Conservation (phyloP, 2,113 vertebrate genomes). For the Ranitomeya imitator region DNA sequence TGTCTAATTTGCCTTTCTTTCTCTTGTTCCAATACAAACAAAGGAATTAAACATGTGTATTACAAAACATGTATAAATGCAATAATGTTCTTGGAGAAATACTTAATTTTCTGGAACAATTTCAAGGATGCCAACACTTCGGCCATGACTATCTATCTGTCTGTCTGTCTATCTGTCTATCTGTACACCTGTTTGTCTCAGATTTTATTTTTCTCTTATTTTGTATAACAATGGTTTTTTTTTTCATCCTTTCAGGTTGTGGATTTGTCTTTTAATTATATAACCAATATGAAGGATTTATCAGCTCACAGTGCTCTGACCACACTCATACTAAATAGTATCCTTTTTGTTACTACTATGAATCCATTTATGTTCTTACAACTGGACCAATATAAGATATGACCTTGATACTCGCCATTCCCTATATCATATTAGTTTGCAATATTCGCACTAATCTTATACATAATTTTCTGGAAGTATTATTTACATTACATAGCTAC, state of each 20-base stretch:
- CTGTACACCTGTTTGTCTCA: not conserved
- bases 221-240: not conserved
- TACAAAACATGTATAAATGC: too few species aligned
- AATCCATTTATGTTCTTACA: not conserved
- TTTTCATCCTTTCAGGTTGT: conserved; percentile 75
- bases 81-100: too few species aligned
- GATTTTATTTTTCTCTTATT: not conserved
- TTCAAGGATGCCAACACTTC: too few species aligned
- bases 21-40: too few species aligned
- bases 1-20: too few species aligned
- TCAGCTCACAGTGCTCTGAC: conserved; percentile 74
- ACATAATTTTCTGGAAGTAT: not conserved
- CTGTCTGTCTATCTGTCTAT: too few species aligned
- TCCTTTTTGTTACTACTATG: conserved; percentile 74
- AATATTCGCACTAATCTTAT: not conserved
- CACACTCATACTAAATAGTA: conserved; percentile 86
- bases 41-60: too few species aligned
- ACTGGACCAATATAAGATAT: not conserved
- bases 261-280: conserved; percentile 85
- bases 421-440: not conserved
- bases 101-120: too few species aligned
- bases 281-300: conserved; percentile 84
- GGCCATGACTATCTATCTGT: too few species aligned
- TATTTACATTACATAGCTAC: too few species aligned
- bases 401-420: not conserved